These are phyloP conservation scores for Stichopus horrens DNA, from an alignment of 53 echinoderm and acorn worm genomes.

Conservation along the genomic window DNA sequence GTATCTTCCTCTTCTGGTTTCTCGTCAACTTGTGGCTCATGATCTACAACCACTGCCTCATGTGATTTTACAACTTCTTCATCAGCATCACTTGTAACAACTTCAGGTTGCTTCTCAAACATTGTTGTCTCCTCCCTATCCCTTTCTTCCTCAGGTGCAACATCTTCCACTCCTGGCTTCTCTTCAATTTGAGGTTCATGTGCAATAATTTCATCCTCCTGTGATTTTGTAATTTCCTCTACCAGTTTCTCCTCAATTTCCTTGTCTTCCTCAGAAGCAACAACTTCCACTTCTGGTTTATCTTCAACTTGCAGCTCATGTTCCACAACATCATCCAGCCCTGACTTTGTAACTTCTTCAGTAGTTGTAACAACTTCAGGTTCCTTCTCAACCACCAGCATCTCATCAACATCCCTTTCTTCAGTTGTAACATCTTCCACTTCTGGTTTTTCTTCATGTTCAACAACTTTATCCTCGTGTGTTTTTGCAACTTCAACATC, in stretches of 20 bases:
- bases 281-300: conserved; percentile 19
- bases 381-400: background rate
- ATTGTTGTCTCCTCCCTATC: background rate
- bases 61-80: conserved; percentile 12
- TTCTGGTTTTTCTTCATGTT: background rate
- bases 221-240: background rate
- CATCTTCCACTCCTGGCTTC: conserved; percentile 33
- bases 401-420: background rate
- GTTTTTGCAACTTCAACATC: background rate
- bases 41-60: background rate
- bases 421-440: conserved; percentile 21
- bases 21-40: conserved; percentile 19
- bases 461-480: conserved; percentile 4
- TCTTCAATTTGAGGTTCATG: conserved; percentile 43
- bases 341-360: background rate
- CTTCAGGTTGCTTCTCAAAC: conserved; percentile 40
- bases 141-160: conserved; percentile 49
- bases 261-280: conserved; percentile 41
- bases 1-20: conserved; percentile 32
- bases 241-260: conserved; percentile 17
- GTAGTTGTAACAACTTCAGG: conserved; percentile 10
- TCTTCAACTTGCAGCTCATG: background rate
- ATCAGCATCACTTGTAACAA: conserved; percentile 25
- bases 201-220: conserved; percentile 20
- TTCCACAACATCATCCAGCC: background rate